These are phyloP conservation scores for Catharus fuscescens DNA, from an alignment of 2,113 vertebrate species.

Conservation along the genomic window DNA sequence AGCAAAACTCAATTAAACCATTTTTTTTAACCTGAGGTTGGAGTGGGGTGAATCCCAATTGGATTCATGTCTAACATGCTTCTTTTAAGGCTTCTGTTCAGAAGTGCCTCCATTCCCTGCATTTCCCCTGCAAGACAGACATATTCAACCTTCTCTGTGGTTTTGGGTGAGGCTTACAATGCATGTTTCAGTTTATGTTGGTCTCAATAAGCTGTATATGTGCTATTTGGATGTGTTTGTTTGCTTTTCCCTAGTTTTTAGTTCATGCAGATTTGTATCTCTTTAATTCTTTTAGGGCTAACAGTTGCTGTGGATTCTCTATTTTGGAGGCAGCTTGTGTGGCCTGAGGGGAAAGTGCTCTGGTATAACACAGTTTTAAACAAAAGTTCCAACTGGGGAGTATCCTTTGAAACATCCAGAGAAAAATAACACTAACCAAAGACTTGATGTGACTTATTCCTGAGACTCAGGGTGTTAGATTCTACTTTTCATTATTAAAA, in stretches of 20 bases:
- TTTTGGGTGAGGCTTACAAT: background rate
- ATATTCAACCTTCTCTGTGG: background rate
- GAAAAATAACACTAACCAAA: background rate
- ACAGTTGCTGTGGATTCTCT: constrained; percentile 88
- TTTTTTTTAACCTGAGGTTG: background rate
- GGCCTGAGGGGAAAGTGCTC: constrained; percentile 94
- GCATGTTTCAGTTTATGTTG: background rate
- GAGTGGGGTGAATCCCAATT: background rate
- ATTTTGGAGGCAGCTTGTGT: constrained; percentile 88
- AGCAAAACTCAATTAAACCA: background rate
- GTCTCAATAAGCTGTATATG: background rate
- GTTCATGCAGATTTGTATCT: background rate
- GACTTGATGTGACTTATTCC: background rate
- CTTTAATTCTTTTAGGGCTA: constrained; percentile 75
- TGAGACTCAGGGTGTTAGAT: background rate
- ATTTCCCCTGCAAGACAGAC: background rate
- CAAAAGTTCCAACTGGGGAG: constrained; percentile 95
- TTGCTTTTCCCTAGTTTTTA: background rate
- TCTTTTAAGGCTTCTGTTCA: background rate
- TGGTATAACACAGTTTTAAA: constrained; percentile 96
- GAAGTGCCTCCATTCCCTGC: background rate
- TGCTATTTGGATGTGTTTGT: background rate
- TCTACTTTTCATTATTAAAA: background rate
- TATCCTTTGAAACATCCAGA: constrained; percentile 83
- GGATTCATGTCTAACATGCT: background rate